Percentiles rank a stretch among this genome's conserved stretches.
Evolutionary conservation across 1,140 invertebrate genomes (phyloP).

Genomic region (Augochlora pura): DNA sequence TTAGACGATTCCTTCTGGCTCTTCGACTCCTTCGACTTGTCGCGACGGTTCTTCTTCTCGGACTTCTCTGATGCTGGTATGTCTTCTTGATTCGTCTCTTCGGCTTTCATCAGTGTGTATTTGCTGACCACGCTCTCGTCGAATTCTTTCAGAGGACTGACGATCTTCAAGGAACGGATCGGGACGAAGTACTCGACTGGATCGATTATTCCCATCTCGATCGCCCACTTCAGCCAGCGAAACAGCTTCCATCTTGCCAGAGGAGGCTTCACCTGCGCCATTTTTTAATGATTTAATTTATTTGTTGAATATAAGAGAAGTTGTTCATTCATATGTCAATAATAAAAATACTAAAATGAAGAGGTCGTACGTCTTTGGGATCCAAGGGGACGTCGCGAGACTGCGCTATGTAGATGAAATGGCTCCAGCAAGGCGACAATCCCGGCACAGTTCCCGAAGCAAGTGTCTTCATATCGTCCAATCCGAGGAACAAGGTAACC

Average conservation of each 20-base stretch:
- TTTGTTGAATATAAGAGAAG: background rate
- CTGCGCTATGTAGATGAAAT: slow-evolving; percentile 66
- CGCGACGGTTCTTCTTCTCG: background rate
- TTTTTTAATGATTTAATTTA: background rate
- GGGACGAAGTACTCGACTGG: slow-evolving; percentile 59
- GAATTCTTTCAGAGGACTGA: slow-evolving; percentile 53
- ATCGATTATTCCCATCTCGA: slow-evolving; percentile 61
- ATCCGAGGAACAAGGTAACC: slow-evolving; percentile 44
- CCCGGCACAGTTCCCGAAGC: slow-evolving; percentile 46
- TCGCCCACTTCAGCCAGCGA: slow-evolving; percentile 76
- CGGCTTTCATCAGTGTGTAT: background rate
- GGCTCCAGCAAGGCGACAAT: slow-evolving; percentile 62
- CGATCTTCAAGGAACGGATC: slow-evolving; percentile 67
- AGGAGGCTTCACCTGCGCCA: slow-evolving; percentile 56
- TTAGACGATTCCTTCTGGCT: background rate
- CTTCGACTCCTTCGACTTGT: background rate
- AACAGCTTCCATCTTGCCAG: slow-evolving; percentile 69
- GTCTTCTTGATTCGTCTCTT: background rate
- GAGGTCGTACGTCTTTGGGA: slow-evolving; percentile 56
- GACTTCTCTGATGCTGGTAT: background rate
- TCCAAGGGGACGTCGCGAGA: slow-evolving; percentile 71
- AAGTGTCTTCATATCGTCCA: slow-evolving; percentile 42
- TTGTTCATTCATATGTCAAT: background rate
- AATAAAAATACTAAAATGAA: no score
- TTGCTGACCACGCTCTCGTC: slow-evolving; percentile 5